phyloP scores from a whole-genome alignment of 2,113 vertebrate genomes.

The Tyto alba region DNA sequence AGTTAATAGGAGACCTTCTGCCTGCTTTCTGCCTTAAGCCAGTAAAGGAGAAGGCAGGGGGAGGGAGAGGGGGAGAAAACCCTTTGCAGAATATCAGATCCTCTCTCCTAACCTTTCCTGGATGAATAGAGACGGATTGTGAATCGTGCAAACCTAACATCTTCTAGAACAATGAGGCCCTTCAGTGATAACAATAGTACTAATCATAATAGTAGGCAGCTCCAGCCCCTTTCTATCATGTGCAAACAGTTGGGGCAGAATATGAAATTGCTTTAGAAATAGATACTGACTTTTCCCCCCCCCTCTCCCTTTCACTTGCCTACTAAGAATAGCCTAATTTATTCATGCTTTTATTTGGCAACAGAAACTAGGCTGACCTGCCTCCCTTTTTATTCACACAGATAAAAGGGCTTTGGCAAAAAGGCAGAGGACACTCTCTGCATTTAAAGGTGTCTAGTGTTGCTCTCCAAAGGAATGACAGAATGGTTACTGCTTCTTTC shows the following conservation, averaged over 20 bases:
- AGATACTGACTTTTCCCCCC: conserved; percentile 48
- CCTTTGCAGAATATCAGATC: conserved; percentile 63
- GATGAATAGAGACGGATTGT: conserved; percentile 55
- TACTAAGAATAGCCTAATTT: conserved; percentile 76
- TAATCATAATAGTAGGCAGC: conserved; percentile 63
- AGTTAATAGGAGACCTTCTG: conserved; percentile 66
- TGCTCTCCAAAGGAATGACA: conserved; percentile 69
- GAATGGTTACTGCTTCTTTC: conserved; percentile 67
- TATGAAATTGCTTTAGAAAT: conserved; percentile 66
- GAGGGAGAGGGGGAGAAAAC: background rate
- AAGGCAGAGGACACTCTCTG: conserved; percentile 41
- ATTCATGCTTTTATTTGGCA: conserved; percentile 63
- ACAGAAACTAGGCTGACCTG: conserved; percentile 60
- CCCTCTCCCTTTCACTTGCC: conserved; percentile 46
- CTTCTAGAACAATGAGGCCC: conserved; percentile 59
- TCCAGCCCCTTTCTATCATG: conserved; percentile 62
- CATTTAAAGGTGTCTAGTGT: conserved; percentile 60
- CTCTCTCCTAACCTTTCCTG: conserved; percentile 51
- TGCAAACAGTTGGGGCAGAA: conserved; percentile 64
- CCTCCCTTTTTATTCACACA: conserved; percentile 55
- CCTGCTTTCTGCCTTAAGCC: conserved; percentile 64
- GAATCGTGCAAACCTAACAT: conserved; percentile 62
- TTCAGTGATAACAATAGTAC: conserved; percentile 55
- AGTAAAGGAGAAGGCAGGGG: conserved; percentile 37
- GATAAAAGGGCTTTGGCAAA: conserved; percentile 51